Evolutionary conservation across 1,140 invertebrate species (phyloP).

Genomic region (Drosophila pandora): DNA sequence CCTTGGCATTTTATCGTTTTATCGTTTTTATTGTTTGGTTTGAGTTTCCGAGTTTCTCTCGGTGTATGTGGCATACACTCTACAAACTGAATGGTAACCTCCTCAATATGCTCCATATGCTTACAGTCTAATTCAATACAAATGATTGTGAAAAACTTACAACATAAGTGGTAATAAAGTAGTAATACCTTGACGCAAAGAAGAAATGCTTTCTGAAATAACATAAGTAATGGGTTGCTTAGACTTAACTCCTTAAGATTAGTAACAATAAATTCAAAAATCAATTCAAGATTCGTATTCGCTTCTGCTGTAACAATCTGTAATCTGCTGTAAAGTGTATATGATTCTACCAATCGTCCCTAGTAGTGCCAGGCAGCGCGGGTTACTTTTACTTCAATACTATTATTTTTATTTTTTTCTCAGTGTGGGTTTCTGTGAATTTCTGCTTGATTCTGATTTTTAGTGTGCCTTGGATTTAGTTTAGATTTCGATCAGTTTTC

Average conservation of each 20-base stretch:
- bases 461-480: background rate
- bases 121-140: background rate
- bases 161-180: background rate
- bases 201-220: background rate
- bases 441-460: slow-evolving; percentile 7
- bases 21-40: slow-evolving; percentile 21
- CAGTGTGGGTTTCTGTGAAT: slow-evolving; percentile 11
- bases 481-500: slow-evolving; percentile 5
- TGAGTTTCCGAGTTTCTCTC: slow-evolving; percentile 28
- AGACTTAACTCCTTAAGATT: slow-evolving; percentile 12
- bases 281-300: background rate
- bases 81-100: slow-evolving; percentile 1
- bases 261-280: slow-evolving; percentile 28
- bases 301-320: slow-evolving; percentile 5
- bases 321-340: slow-evolving; percentile 22
- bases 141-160: background rate
- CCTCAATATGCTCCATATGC: background rate
- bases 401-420: background rate
- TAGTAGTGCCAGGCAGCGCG: slow-evolving; percentile 17
- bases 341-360: background rate
- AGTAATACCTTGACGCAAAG: background rate
- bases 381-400: slow-evolving; percentile 20
- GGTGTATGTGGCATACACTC: background rate
- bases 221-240: slow-evolving; percentile 1
- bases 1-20: slow-evolving; percentile 23